Conservation (phyloP, 2,888 invertebrate species). For the Xanthorhoe designata region DNA sequence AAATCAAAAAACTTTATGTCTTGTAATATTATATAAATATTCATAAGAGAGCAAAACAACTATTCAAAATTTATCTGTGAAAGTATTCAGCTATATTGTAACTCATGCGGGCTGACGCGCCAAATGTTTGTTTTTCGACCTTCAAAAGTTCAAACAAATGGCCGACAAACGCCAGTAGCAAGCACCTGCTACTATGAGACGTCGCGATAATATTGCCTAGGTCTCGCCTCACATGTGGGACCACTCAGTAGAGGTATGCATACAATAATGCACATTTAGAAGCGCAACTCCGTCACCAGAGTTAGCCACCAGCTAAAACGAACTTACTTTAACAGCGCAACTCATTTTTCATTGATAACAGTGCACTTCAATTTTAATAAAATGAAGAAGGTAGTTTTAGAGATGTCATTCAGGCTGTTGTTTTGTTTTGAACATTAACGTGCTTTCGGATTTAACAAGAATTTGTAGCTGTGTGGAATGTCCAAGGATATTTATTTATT, state of each 20-base stretch:
- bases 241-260: constrained; percentile 28
- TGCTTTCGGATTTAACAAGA: too few relatives aligned
- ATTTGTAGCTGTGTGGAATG: too few relatives aligned
- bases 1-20: neutral
- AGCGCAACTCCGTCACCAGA: constrained; percentile 22
- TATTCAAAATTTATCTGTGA: neutral
- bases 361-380: neutral
- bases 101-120: constrained; percentile 41
- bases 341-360: too few relatives aligned
- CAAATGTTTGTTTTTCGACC: constrained; percentile 75
- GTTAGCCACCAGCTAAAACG: too few relatives aligned
- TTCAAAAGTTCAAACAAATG: constrained; percentile 78
- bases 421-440: too few relatives aligned
- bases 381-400: too few relatives aligned
- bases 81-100: constrained; percentile 18
- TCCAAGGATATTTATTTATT: too few relatives aligned
- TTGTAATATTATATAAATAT: neutral
- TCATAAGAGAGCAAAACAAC: constrained; percentile 3
- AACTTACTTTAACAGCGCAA: constrained; percentile 20
- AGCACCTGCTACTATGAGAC: constrained; percentile 78
- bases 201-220: constrained; percentile 67
- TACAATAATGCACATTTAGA: constrained; percentile 14
- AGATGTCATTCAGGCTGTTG: too few relatives aligned
- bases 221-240: constrained; percentile 39
- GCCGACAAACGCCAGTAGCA: constrained; percentile 73